phyloP scores from a whole-genome alignment of 1,140 invertebrate genomes.

The Elymnias hypermnestra region DNA sequence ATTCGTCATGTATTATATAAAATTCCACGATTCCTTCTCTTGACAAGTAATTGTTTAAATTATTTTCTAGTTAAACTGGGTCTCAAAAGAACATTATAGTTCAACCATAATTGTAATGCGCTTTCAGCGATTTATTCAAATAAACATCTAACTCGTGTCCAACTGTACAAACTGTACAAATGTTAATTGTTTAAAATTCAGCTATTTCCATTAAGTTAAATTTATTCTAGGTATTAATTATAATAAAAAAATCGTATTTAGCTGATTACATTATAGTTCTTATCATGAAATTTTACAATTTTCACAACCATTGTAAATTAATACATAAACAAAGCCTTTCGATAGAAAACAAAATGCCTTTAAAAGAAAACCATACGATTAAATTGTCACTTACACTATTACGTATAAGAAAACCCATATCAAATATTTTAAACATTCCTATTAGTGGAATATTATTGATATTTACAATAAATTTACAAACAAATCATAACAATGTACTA shows the following conservation, averaged over 20 bases:
- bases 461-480: conserved; percentile 61
- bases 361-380: not conserved
- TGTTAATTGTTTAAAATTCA: no score
- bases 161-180: conserved; percentile 25
- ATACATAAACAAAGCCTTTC: conserved; percentile 8
- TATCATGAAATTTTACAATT: conserved; percentile 23
- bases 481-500: conserved; percentile 45
- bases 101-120: no score
- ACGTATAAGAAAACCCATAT: conserved; percentile 15
- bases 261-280: conserved; percentile 16
- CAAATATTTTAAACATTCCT: conserved; percentile 24
- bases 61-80: no score
- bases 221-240: conserved; percentile 4
- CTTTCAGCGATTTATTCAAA: no score
- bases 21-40: no score
- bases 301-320: conserved; percentile 30
- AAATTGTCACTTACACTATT: conserved; percentile 6
- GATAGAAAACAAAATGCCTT: not conserved
- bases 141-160: conserved; percentile 19
- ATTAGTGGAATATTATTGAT: conserved; percentile 29
- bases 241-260: conserved; percentile 11
- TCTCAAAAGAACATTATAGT: no score
- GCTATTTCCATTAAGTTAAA: no score
- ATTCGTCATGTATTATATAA: no score
- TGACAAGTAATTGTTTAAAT: no score